Base-by-base conservation (phyloP, 37 sponge, comb jelly and placozoan genomes). In the Beroe forskalii region DNA sequence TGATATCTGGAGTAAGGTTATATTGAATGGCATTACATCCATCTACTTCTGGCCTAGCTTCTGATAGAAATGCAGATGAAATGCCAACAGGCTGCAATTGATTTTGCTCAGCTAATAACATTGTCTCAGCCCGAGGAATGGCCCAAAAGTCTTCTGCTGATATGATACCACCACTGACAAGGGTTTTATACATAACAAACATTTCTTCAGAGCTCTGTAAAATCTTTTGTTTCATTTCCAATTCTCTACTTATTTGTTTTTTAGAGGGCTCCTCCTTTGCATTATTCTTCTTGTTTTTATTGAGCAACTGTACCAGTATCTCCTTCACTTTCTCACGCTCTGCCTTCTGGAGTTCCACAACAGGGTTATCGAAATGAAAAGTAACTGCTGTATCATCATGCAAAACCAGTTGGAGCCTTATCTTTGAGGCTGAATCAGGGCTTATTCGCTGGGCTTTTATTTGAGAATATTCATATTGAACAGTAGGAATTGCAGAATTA, bases 81-180 rank as follows among this genome's bases (percentile, higher is more conserved):
- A 80, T 37, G 35, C 86, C 86, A 38, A 37, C 37, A 23, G 86
- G 28, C 35, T 80, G 86, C 22, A 33, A 37, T 33, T 23, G 44
- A 37, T 80, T 38, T 24, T 80, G 86, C 35, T 80, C 86, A 44
- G 86, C 86, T 23, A 38, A 43, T n/a, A 80, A 43, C 40, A 80
- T 25, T 25, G 28, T 23, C n/a, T 35, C 86, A 44, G 86, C 86
- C n/a, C n/a, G 12, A 42, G 86, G 86, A 28, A 80, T 80, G 6
- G 86, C 3, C 86, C 86, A 80, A 27, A 80, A 80, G 35, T 80
- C 86, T 80, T 80, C 86, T 20, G 86, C 86, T 38, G 86, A 43
- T 44, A 80, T 80, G 0, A 80, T 80, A 1, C 86, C 86, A 44
- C 86, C 86, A 25, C 86, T 80, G 25, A 80, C 86, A 23, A 80